A percentile compares a stretch with the other conserved stretches of the same genome.
Conservation (phyloP, 2,888 invertebrate species). For the Melolontha melolontha region DNA sequence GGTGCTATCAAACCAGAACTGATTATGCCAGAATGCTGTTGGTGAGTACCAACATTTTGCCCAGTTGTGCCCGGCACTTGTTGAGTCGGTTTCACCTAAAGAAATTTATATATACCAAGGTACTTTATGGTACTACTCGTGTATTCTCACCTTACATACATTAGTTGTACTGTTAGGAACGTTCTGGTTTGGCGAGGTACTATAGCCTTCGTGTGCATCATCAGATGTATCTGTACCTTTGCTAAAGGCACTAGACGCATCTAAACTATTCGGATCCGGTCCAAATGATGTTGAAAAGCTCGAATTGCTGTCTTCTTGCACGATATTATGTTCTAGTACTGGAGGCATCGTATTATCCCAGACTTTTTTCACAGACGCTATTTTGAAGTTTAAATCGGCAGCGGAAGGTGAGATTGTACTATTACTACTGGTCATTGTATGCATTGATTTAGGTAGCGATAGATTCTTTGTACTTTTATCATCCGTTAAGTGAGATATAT, state of each 20-base stretch:
- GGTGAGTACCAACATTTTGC: slow-evolving; percentile 64
- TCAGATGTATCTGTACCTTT: slow-evolving; percentile 62
- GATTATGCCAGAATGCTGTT: slow-evolving; percentile 63
- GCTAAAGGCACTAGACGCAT: slow-evolving; percentile 63
- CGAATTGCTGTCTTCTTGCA: slow-evolving; percentile 64
- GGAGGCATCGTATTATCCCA: slow-evolving; percentile 80
- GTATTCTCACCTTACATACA: slow-evolving; percentile 76
- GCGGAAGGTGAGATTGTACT: slow-evolving; percentile 84
- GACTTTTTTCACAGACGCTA: slow-evolving; percentile 92
- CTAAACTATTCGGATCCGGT: slow-evolving; percentile 63
- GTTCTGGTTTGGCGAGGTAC: slow-evolving; percentile 67
- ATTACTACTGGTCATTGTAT: slow-evolving; percentile 71
- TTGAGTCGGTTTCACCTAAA: slow-evolving; percentile 84
- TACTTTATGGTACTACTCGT: not conserved
- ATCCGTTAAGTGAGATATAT: slow-evolving; percentile 80
- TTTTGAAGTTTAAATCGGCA: slow-evolving; percentile 93
- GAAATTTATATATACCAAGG: slow-evolving; percentile 11
- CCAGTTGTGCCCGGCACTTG: slow-evolving; percentile 72
- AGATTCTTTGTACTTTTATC: slow-evolving; percentile 72
- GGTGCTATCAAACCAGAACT: slow-evolving; percentile 63
- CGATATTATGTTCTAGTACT: slow-evolving; percentile 71
- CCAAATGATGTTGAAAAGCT: slow-evolving; percentile 64
- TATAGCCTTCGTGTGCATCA: slow-evolving; percentile 69
- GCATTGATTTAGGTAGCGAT: slow-evolving; percentile 71
- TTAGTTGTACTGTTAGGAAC: slow-evolving; percentile 69